Evolutionary conservation across 2,888 invertebrate genomes (phyloP).

Genomic region (Cancer borealis): DNA sequence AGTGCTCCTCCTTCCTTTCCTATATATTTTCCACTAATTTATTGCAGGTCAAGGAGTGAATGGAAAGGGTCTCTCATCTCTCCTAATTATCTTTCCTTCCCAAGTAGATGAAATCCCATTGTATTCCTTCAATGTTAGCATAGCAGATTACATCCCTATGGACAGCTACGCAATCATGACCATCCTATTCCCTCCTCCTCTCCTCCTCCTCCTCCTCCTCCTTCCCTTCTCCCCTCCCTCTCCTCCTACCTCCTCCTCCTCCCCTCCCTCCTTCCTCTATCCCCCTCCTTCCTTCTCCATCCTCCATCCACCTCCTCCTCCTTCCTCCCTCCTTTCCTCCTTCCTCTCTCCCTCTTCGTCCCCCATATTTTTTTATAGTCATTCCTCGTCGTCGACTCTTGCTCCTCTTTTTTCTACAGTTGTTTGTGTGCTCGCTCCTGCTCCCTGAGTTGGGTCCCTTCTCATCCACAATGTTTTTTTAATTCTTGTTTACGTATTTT

Average conservation of each 20-base stretch:
- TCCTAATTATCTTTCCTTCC: background rate
- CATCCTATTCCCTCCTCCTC: no score
- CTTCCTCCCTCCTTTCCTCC: background rate
- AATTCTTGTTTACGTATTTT: constrained; percentile 11
- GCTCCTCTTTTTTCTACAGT: background rate
- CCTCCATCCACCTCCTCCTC: background rate
- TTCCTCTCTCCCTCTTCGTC: background rate
- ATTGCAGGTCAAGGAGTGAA: background rate
- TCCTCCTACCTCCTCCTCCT: background rate
- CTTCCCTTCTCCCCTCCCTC: background rate
- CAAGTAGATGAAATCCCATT: background rate
- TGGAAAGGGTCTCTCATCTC: background rate
- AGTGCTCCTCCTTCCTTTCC: background rate
- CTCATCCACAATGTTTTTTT: background rate
- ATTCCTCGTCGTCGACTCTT: background rate
- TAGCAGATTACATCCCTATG: background rate
- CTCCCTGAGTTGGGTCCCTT: background rate
- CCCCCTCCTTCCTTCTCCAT: background rate
- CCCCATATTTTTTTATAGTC: background rate
- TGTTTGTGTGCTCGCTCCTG: background rate
- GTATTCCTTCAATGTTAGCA: background rate
- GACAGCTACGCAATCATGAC: no score
- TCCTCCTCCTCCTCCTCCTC: background rate
- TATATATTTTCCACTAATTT: background rate
- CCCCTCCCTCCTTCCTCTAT: background rate